Evolutionary conservation across 1,140 invertebrate genomes (phyloP).

Genomic region (Drosophila mayri): DNA sequence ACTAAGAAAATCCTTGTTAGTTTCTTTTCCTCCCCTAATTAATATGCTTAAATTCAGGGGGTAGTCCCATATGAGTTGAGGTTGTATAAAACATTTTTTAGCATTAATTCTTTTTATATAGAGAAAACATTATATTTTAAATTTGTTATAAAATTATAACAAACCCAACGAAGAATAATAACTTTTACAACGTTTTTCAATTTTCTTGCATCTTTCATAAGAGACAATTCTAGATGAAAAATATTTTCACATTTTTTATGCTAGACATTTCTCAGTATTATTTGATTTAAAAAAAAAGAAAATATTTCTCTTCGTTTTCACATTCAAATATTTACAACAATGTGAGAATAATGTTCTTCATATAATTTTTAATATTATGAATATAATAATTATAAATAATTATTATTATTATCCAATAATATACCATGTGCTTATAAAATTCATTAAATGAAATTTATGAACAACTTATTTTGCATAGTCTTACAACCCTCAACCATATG

Average conservation of each 20-base stretch:
- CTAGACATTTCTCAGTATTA: constrained; percentile 49
- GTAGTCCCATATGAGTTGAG: constrained; percentile 90
- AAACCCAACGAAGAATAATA: constrained; percentile 18
- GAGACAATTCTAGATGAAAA: constrained; percentile 42
- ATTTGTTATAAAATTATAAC: no score
- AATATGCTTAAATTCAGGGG: constrained; percentile 88
- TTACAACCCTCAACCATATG: constrained; percentile 87
- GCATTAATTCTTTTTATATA: constrained; percentile 1
- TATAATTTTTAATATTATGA: no score
- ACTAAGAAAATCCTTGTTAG: constrained; percentile 95
- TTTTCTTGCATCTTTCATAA: constrained; percentile 21
- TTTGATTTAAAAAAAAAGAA: constrained; percentile 23
- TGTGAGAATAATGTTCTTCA: no score
- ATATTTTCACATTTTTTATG: constrained; percentile 37
- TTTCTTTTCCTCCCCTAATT: constrained; percentile 92
- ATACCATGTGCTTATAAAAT: constrained; percentile 44
- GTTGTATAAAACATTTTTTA: constrained; percentile 74
- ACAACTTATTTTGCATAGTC: constrained; percentile 63
- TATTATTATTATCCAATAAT: constrained; percentile 16
- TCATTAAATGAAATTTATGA: constrained; percentile 15
- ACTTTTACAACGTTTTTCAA: constrained; percentile 5
- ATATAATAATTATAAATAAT: no score
- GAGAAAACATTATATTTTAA: constrained; percentile 5
- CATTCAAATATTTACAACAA: no score
- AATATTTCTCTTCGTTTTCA: no score